These are phyloP conservation scores for Bubo scandiacus DNA, from an alignment of 2,113 vertebrate genomes.

Conservation along the genomic window DNA sequence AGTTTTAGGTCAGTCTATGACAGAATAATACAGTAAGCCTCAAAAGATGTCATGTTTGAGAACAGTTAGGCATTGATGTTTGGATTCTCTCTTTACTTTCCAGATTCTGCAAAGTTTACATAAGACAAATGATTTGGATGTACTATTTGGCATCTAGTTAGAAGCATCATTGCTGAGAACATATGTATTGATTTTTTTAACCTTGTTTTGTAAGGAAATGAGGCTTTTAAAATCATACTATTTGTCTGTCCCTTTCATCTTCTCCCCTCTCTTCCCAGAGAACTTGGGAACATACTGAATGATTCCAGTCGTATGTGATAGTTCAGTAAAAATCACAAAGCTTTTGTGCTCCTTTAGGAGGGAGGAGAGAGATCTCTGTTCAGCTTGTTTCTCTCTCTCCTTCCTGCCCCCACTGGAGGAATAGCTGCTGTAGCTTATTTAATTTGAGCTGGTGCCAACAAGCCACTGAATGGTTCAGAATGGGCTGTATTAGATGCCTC, in stretches of 20 bases:
- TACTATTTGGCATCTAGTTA: not conserved
- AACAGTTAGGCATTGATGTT: not conserved
- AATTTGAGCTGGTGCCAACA: not conserved
- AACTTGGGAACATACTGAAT: not conserved
- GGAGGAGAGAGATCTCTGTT: not conserved
- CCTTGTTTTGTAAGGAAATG: not conserved
- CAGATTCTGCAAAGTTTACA: not conserved
- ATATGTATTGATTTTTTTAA: not conserved
- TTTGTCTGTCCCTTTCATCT: not conserved
- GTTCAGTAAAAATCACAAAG: not conserved
- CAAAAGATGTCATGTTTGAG: not conserved
- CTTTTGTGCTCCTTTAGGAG: not conserved
- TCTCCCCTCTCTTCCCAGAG: not conserved
- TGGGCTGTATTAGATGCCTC: not conserved
- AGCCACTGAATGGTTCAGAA: not conserved
- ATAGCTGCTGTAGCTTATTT: not conserved
- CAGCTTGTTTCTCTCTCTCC: not conserved
- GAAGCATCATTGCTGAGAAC: not conserved
- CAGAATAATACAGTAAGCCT: not conserved
- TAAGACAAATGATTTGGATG: not conserved
- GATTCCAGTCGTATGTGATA: not conserved
- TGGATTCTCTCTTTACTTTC: not conserved
- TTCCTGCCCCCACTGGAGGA: not conserved
- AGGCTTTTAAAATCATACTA: not conserved
- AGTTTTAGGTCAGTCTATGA: not conserved